These are phyloP conservation scores for Scleropages formosus DNA, from an alignment of 2,797 vertebrate genomes.

Conservation along the genomic window DNA sequence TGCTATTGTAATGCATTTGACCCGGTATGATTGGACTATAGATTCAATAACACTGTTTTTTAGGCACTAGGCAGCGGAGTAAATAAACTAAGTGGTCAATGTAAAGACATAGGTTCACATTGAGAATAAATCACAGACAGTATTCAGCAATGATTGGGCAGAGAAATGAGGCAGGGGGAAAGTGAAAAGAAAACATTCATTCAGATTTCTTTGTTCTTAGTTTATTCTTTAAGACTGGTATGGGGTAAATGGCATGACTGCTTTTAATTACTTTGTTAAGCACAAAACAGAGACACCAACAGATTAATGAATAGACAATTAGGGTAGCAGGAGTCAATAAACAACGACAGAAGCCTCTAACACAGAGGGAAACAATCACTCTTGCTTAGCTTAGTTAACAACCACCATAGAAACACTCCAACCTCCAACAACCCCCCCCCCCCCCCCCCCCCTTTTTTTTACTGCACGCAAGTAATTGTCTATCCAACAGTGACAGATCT, in stretches of 20 bases:
- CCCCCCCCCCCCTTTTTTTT: conserved; percentile 37
- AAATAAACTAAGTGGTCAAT: neutral
- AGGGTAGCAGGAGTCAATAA: conserved; percentile 47
- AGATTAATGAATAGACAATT: conserved; percentile 51
- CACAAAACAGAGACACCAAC: conserved; percentile 38
- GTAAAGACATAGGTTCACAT: neutral
- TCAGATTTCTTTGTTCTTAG: conserved; percentile 31
- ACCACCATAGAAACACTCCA: conserved; percentile 60
- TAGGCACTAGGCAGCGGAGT: too few relatives aligned
- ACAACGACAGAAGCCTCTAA: conserved; percentile 43
- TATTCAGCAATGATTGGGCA: neutral
- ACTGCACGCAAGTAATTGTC: conserved; percentile 75
- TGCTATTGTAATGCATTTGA: too few relatives aligned
- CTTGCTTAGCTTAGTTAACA: conserved; percentile 62
- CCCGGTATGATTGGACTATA: too few relatives aligned
- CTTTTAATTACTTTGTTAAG: conserved; percentile 50
- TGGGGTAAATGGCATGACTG: conserved; percentile 47
- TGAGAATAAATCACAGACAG: conserved; percentile 2
- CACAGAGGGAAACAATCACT: conserved; percentile 38
- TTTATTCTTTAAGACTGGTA: conserved; percentile 46
- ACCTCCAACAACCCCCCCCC: conserved; percentile 34
- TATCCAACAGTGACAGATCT: conserved; percentile 88
- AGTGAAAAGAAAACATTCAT: neutral
- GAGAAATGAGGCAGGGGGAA: conserved; percentile 8
- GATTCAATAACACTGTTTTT: too few relatives aligned